phyloP scores from a whole-genome alignment of 2,888 invertebrate species.

The Dascillus cervinus region DNA sequence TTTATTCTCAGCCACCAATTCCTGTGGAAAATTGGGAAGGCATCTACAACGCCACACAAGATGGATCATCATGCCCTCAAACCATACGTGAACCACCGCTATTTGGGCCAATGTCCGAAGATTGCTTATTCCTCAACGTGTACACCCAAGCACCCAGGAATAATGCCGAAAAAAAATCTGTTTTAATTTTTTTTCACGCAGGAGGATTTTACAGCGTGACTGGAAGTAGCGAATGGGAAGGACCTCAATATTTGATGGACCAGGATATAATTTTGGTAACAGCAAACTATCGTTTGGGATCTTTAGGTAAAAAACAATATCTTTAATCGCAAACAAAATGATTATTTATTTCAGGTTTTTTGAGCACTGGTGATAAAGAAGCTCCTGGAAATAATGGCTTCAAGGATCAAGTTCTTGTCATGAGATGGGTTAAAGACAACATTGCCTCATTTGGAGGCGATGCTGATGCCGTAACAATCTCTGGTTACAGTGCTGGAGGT shows the following conservation, averaged over 20 bases:
- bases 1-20: constrained; percentile 14
- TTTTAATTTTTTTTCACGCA: constrained; percentile 55
- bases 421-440: constrained; percentile 59
- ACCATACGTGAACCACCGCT: too few relatives aligned
- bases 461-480: constrained; percentile 53
- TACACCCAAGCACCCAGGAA: constrained; percentile 45
- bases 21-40: constrained; percentile 14
- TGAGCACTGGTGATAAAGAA: constrained; percentile 55
- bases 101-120: constrained; percentile 44
- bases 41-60: constrained; percentile 17
- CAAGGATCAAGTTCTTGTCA: constrained; percentile 61
- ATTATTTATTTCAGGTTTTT: constrained; percentile 28
- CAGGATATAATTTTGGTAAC: constrained; percentile 57
- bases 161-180: constrained; percentile 36
- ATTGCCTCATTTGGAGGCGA: constrained; percentile 63
- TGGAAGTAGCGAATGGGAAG: constrained; percentile 45
- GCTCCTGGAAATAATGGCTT: constrained; percentile 64
- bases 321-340: not conserved
- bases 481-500: constrained; percentile 50
- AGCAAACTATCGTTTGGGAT: constrained; percentile 55
- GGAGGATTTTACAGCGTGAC: constrained; percentile 52
- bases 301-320: constrained; percentile 40
- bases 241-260: constrained; percentile 56
- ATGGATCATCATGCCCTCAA: constrained; percentile 37
- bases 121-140: constrained; percentile 59